Conservation (phyloP, 1,140 invertebrate genomes). For the Diachasma alloeum region DNA sequence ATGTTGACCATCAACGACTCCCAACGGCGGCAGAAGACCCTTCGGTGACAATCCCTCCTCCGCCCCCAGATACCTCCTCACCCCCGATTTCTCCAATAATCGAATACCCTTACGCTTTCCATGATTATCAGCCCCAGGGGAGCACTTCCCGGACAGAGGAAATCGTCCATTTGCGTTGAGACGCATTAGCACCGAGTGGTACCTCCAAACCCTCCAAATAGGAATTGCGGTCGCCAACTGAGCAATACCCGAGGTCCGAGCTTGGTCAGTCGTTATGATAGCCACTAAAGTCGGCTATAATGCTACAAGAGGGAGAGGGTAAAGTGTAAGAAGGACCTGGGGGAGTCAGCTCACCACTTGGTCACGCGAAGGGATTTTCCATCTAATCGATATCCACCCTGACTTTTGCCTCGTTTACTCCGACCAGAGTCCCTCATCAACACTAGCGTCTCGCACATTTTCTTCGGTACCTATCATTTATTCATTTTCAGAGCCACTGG, state of each 20-base stretch:
- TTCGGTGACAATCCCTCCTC: background rate
- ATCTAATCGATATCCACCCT: background rate
- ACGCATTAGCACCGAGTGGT: constrained; percentile 30
- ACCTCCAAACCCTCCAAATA: background rate
- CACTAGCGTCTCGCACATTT: background rate
- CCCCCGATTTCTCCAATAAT: background rate
- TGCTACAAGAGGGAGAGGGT: constrained; percentile 42
- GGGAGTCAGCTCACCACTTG: background rate
- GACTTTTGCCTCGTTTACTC: background rate
- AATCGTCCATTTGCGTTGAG: background rate
- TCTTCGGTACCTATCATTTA: background rate
- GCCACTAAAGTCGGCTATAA: background rate
- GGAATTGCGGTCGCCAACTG: background rate
- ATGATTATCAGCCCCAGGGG: background rate
- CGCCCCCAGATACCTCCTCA: background rate
- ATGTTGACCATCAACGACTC: background rate
- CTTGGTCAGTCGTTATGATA: constrained; percentile 46
- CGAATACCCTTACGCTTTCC: background rate
- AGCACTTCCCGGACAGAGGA: background rate
- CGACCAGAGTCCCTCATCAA: background rate
- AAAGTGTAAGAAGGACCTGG: constrained; percentile 38
- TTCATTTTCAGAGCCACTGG: background rate
- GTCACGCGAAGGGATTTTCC: constrained; percentile 2
- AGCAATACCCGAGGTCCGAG: constrained; percentile 41
- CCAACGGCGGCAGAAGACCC: background rate